A percentile compares a stretch with the other conserved stretches of the same genome.
Evolutionary conservation across 2,113 vertebrate genomes (phyloP).

Genomic region (Choloepus hoffmanni): DNA sequence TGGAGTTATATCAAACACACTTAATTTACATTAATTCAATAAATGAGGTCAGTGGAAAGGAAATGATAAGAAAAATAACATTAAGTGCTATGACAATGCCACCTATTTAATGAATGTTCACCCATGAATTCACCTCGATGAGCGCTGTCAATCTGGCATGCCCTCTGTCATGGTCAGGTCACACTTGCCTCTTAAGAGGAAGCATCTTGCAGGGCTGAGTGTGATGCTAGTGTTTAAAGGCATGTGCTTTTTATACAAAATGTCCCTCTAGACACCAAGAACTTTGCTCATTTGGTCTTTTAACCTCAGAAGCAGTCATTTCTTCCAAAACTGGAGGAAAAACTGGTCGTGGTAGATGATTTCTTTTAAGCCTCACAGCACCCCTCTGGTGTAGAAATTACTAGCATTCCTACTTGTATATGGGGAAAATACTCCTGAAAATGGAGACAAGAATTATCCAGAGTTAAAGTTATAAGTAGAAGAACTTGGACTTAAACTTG

Average conservation of each 20-base stretch:
- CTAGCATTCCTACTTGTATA: background rate
- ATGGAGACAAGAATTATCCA: background rate
- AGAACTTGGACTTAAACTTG: background rate
- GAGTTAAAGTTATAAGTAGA: background rate
- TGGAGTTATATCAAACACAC: background rate
- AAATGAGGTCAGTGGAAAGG: background rate
- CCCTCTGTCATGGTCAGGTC: background rate
- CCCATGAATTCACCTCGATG: background rate
- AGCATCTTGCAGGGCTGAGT: background rate
- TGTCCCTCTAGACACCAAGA: background rate
- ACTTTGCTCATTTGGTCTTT: background rate
- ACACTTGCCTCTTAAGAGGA: background rate
- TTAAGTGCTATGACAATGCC: background rate
- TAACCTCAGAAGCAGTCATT: background rate
- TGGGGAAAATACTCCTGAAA: background rate
- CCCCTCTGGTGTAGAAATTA: background rate
- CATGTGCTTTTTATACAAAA: background rate
- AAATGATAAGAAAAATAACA: background rate
- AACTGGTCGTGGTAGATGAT: background rate
- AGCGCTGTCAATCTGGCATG: accelerated
- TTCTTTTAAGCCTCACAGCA: conserved; percentile 15
- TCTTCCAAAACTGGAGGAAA: background rate
- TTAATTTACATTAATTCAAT: background rate
- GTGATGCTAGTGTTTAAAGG: conserved; percentile 1
- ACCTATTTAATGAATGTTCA: background rate